Evolutionary conservation across 1,140 invertebrate species (phyloP).

Genomic region (Meloidogyne chitwoodi): DNA sequence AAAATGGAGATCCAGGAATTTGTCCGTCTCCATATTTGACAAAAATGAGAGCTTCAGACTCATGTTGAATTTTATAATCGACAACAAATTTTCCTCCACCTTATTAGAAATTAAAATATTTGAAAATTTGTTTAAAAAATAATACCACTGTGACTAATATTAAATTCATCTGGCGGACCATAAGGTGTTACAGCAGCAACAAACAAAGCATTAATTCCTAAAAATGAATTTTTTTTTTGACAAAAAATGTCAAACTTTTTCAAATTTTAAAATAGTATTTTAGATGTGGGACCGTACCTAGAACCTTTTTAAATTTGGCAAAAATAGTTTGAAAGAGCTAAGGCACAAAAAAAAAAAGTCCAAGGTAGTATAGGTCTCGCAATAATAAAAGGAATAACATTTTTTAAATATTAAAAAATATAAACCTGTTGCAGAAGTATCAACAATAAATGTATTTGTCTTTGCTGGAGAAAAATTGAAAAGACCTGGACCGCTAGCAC

Average conservation of each 20-base stretch:
- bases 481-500: slow-evolving; percentile 26
- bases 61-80: slow-evolving; percentile 27
- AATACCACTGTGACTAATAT: slow-evolving; percentile 73
- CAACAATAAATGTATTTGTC: slow-evolving; percentile 23
- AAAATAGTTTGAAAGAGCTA: too few relatives aligned
- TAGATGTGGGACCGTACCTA: too few relatives aligned
- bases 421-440: slow-evolving; percentile 66
- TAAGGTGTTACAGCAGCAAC: slow-evolving; percentile 91
- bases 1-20: slow-evolving; percentile 36
- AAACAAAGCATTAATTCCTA: slow-evolving; percentile 75
- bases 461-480: slow-evolving; percentile 27
- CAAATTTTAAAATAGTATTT: too few relatives aligned
- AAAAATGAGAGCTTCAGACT: slow-evolving; percentile 25
- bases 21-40: slow-evolving; percentile 38
- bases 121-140: background rate
- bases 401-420: too few relatives aligned
- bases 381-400: too few relatives aligned
- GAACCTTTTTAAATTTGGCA: too few relatives aligned
- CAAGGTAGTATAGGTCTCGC: too few relatives aligned
- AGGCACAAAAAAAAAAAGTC: too few relatives aligned
- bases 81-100: slow-evolving; percentile 76
- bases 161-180: slow-evolving; percentile 88
- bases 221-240: background rate
- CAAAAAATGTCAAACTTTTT: too few relatives aligned
- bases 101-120: slow-evolving; percentile 59